These are phyloP conservation scores for Phlogophora meticulosa DNA, from an alignment of 2,888 invertebrate genomes.

Conservation along the genomic window DNA sequence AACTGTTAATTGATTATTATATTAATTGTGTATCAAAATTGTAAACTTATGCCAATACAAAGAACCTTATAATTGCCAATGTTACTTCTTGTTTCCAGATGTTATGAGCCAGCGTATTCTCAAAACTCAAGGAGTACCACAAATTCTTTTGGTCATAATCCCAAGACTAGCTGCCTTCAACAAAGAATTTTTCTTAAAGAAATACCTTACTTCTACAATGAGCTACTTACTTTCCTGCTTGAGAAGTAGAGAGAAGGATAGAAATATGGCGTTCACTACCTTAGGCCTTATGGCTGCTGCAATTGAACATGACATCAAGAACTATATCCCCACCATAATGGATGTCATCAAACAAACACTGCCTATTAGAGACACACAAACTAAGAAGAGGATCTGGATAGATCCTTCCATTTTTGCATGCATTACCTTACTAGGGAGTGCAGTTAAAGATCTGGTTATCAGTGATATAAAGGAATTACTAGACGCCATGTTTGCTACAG, in stretches of 20 bases:
- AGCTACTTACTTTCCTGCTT: slow-evolving; percentile 94
- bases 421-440: slow-evolving; percentile 97
- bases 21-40: no score
- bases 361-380: slow-evolving; percentile 94
- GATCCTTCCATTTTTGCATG: slow-evolving; percentile 98
- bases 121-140: slow-evolving; percentile 95
- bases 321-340: slow-evolving; percentile 96
- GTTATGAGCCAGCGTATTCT: slow-evolving; percentile 95
- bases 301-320: slow-evolving; percentile 95
- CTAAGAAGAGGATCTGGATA: slow-evolving; percentile 93
- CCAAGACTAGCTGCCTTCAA: slow-evolving; percentile 98
- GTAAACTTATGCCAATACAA: no score
- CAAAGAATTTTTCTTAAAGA: slow-evolving; percentile 94
- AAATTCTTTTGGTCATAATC: slow-evolving; percentile 95
- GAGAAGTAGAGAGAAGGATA: slow-evolving; percentile 95
- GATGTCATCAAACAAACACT: slow-evolving; percentile 94
- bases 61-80: neutral
- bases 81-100: slow-evolving; percentile 83
- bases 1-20: no score
- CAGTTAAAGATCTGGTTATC: slow-evolving; percentile 95
- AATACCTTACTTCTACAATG: slow-evolving; percentile 94
- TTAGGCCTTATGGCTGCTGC: slow-evolving; percentile 97
- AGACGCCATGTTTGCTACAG: slow-evolving; percentile 98
- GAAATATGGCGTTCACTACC: slow-evolving; percentile 96
- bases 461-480: slow-evolving; percentile 95